A percentile compares a stretch with the other conserved stretches of the same genome.
phyloP scores from a whole-genome alignment of 2,113 vertebrate genomes.

The Gnathonemus longibarbis region DNA sequence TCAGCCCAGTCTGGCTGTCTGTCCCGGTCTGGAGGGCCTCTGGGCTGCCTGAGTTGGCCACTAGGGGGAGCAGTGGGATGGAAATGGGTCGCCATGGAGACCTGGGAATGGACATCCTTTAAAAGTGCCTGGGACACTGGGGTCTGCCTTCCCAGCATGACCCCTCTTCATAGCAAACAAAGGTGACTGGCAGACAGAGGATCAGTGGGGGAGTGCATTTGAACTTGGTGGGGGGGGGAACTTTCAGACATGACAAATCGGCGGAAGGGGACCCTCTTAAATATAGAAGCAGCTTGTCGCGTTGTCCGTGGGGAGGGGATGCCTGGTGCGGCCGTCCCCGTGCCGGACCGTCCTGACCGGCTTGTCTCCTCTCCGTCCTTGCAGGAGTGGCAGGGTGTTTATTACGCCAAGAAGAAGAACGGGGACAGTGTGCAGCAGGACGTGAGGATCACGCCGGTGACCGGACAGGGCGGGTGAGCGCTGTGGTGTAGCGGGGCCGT shows the following conservation, averaged over 20 bases:
- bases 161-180: slow-evolving; percentile 55
- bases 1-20: not conserved
- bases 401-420: slow-evolving; percentile 88
- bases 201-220: slow-evolving; percentile 55
- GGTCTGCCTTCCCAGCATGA: slow-evolving; percentile 38
- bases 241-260: slow-evolving; percentile 45
- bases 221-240: slow-evolving; percentile 31
- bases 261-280: slow-evolving; percentile 6
- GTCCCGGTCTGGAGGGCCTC: not conserved
- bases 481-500: not conserved
- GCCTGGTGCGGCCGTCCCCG: too few relatives aligned
- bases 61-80: not conserved
- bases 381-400: slow-evolving; percentile 96
- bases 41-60: not conserved
- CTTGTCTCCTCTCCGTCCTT: slow-evolving; percentile 13
- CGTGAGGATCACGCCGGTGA: slow-evolving; percentile 94
- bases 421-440: slow-evolving; percentile 91
- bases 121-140: slow-evolving; percentile 27
- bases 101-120: not conserved
- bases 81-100: not conserved
- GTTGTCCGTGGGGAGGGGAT: not conserved
- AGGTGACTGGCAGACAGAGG: slow-evolving; percentile 50
- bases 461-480: slow-evolving; percentile 95
- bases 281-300: not conserved
- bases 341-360: not conserved